Base-by-base conservation (phyloP, 2,888 invertebrate genomes). In the Platycheirus rosarum region DNA sequence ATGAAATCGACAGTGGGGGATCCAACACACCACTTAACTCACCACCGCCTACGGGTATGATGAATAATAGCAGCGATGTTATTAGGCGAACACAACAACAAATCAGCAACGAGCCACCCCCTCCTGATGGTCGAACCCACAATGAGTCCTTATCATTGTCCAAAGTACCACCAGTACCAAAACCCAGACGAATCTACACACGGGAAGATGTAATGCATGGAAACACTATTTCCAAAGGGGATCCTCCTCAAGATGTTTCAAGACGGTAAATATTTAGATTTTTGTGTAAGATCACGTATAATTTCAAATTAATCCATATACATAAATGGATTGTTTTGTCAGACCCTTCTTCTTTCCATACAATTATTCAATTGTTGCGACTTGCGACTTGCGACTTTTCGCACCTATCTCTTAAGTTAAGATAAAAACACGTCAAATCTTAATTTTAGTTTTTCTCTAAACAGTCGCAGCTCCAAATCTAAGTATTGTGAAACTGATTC, bases 161-260 rank as follows among this genome's bases (percentile, higher is more conserved):
- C 18, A 53, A 46, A 35, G 37, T 46, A 14, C 79, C 71, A 42
- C 74, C 65, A 13, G 46, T 77, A n/a, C 73, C 68, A 8, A 53
- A 77, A 18, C 49, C 85, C 1, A 73, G 84, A 32, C 74, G 85
- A 4, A 62, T 94, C 65, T 95, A 94, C 93, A 94, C 94, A 1
- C 91, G 96, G 14, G 95, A 95, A 87, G 94, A 95, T 88, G 95
- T 94, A 90, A 91, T 95, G 51, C 95, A 95, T 88, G 93, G 94
- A 85, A 93, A 93, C 35, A 93, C 94, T 8, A 94, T 94, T 35
- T 94, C 93, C 53, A 94, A 94, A 46, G 94, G 94, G 1, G 93
- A 94, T n/a, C 73, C 84, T 1, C 84, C 85, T 20, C 76, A 84
- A 6, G 85, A 84, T 57, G 66, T 75, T 53, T 48, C 63, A 14